Conservation (phyloP, 2,888 invertebrate genomes). For the Diloba caeruleocephala region DNA sequence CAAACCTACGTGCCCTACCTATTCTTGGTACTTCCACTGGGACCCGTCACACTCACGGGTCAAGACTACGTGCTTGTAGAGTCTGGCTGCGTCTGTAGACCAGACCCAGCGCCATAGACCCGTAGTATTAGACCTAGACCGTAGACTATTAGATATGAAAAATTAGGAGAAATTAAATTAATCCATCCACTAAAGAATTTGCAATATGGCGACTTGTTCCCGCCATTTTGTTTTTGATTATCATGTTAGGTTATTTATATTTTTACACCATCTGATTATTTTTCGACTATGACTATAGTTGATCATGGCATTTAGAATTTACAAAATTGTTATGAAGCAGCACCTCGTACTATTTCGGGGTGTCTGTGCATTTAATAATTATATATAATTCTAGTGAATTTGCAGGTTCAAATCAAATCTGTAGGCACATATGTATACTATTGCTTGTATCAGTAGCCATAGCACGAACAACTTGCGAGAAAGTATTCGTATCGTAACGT, state of each 20-base stretch:
- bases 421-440: too few species aligned
- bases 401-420: too few species aligned
- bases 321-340: slow-evolving; percentile 5
- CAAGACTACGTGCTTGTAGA: slow-evolving; percentile 98
- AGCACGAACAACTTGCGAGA: too few species aligned
- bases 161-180: slow-evolving; percentile 18
- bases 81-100: slow-evolving; percentile 97
- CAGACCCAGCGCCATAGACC: slow-evolving; percentile 68
- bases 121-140: slow-evolving; percentile 14
- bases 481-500: too few species aligned
- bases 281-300: slow-evolving; percentile 6
- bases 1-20: slow-evolving; percentile 97
- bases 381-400: too few species aligned
- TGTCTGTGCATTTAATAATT: not conserved
- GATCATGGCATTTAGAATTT: slow-evolving; percentile 6
- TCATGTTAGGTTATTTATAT: not conserved
- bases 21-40: slow-evolving; percentile 96
- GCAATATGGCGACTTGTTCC: slow-evolving; percentile 27
- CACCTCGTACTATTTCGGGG: not conserved
- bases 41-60: slow-evolving; percentile 96
- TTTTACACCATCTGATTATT: slow-evolving; percentile 17
- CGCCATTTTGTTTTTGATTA: slow-evolving; percentile 26
- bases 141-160: slow-evolving; percentile 19
- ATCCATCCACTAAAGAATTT: slow-evolving; percentile 38
- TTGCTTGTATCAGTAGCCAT: not conserved